Evolutionary conservation across 2,888 invertebrate species (phyloP), one percentile per base, ranked within the genome.

Genomic region (Electrophaes corylata): DNA sequence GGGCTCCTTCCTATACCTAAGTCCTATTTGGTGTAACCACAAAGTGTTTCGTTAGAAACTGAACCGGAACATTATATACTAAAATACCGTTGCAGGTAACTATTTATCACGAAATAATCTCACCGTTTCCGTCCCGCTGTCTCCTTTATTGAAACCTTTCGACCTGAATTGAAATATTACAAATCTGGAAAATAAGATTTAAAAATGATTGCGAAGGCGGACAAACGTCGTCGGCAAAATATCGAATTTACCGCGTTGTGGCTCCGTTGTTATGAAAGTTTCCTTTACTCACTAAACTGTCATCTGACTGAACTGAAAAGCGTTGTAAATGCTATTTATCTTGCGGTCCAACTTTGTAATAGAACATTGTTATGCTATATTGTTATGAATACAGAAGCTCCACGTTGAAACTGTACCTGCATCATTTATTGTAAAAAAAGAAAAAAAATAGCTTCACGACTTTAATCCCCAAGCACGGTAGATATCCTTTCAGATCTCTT

Each of bases 111-210:
- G 19, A 39, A 45, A 58, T 58, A 49, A 45, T 54, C 45, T 46
- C 18, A 45, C 44, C 26, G 12, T 45, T 29, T 39, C 48, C 47
- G 35, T 33, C 50, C 46, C 49, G 63, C 64, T 73, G 70, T 74
- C 65, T 70, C 55, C 60, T 66, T 73, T 77, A 80, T 80, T 79
- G 71, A 79, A 83, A 78, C 70, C 72, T 78, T 78, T 78, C 76
- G 71, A 76, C 73, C 73, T 72, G 62, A 71, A 74, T 76, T 73
- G 76, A 81, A 76, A 77, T 79, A 79, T 78, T 69, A 76, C 69
- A 72, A 77, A 78, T 76, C 74, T 64, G 60, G 44, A 68, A 76
- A 78, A 73, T 72, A 62, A 62, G 51, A 73, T 78, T 78, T 76
- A 75, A 71, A 80, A 78, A 76, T 76, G 71, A 79, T 76, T 76